phyloP scores from a whole-genome alignment of 2,113 vertebrate species.

The Circaetus cinerascens region DNA sequence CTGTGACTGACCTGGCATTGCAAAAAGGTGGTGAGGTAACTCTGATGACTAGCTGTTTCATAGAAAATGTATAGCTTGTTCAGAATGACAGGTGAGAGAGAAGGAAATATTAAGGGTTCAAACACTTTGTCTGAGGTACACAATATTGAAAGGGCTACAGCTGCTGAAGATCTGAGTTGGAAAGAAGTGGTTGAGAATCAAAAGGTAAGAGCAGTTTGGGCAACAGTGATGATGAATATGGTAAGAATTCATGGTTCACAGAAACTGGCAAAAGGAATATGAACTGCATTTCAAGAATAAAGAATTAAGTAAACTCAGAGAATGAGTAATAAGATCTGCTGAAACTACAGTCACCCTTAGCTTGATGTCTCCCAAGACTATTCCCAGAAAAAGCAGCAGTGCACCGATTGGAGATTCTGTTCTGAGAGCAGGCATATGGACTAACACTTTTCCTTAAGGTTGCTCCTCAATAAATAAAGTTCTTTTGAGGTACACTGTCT shows the following conservation, averaged over 20 bases:
- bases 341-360: neutral
- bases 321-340: neutral
- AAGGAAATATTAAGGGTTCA: neutral
- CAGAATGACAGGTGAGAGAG: neutral
- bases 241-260: neutral
- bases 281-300: neutral
- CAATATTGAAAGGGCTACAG: neutral
- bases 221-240: neutral
- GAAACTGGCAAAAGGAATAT: neutral
- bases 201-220: neutral
- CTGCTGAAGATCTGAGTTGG: neutral
- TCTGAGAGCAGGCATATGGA: neutral
- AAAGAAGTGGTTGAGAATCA: neutral
- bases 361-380: neutral
- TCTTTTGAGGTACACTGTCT: neutral
- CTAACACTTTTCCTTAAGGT: neutral
- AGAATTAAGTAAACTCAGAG: neutral
- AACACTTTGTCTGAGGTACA: neutral
- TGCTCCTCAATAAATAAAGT: neutral
- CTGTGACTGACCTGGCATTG: neutral
- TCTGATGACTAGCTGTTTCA: neutral
- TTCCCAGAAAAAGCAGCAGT: neutral
- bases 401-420: neutral
- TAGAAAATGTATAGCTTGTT: neutral
- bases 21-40: neutral